Conservation (phyloP, 2,113 vertebrate genomes). For the Otis tarda region DNA sequence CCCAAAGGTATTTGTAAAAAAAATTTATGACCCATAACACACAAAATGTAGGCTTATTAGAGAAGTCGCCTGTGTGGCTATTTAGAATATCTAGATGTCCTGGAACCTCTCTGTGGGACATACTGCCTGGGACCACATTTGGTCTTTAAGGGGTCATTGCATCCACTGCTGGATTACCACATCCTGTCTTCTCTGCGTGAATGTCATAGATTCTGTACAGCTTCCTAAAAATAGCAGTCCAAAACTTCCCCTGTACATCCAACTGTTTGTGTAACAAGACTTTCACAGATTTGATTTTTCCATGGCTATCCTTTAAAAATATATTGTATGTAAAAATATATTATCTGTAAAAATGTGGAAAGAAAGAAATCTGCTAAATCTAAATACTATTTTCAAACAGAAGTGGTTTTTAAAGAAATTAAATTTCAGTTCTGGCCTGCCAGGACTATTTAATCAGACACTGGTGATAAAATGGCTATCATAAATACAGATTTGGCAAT, state of each 20-base stretch:
- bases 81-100: neutral
- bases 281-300: neutral
- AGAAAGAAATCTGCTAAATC: neutral
- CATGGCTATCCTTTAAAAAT: neutral
- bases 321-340: neutral
- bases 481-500: neutral
- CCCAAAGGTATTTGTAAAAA: neutral
- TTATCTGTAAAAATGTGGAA: neutral
- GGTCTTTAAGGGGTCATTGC: constrained; percentile 5
- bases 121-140: neutral
- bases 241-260: neutral
- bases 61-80: neutral
- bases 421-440: neutral
- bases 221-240: constrained; percentile 23
- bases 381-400: neutral
- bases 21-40: neutral
- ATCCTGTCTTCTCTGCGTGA: neutral
- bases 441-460: neutral
- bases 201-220: neutral
- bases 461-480: neutral
- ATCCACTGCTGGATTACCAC: neutral
- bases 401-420: neutral
- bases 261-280: neutral
- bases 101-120: neutral
- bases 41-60: neutral